Conservation (phyloP, 2,797 vertebrate species). For the Myotis findleyi region DNA sequence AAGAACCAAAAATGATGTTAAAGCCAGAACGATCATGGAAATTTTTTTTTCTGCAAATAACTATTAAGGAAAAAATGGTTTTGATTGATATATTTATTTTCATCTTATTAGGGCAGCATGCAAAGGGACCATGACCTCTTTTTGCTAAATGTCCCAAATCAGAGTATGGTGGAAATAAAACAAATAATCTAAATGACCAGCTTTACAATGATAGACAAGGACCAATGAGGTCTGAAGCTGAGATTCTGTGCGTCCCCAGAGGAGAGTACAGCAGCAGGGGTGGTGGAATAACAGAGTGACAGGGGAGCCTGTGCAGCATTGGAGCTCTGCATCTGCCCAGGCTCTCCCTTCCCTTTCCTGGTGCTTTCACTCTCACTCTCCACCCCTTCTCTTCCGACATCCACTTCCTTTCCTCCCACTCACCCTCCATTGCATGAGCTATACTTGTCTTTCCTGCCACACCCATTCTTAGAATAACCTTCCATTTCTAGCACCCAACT, state of each 20-base stretch:
- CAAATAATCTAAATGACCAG: neutral
- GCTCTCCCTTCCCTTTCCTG: neutral
- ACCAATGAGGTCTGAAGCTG: neutral
- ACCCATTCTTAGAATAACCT: slow-evolving; percentile 13
- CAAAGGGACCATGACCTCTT: neutral
- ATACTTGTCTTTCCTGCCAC: slow-evolving; percentile 55
- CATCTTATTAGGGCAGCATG: neutral
- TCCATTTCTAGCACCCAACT: neutral
- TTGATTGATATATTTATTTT: neutral
- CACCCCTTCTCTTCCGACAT: neutral
- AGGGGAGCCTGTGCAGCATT: rapidly evolving
- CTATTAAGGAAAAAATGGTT: neutral
- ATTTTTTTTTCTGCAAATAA: slow-evolving; percentile 1
- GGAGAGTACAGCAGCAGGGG: neutral
- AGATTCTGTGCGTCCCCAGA: neutral
- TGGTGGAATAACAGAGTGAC: neutral
- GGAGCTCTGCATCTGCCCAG: neutral
- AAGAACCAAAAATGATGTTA: neutral
- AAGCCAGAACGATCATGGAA: neutral
- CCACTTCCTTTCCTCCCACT: slow-evolving; percentile 21
- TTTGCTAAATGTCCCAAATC: neutral
- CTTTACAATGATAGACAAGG: neutral
- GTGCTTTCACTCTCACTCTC: neutral
- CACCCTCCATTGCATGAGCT: neutral
- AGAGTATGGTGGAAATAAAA: neutral